phyloP scores from a whole-genome alignment of 2,888 invertebrate species.

The Eupithecia tripunctaria region DNA sequence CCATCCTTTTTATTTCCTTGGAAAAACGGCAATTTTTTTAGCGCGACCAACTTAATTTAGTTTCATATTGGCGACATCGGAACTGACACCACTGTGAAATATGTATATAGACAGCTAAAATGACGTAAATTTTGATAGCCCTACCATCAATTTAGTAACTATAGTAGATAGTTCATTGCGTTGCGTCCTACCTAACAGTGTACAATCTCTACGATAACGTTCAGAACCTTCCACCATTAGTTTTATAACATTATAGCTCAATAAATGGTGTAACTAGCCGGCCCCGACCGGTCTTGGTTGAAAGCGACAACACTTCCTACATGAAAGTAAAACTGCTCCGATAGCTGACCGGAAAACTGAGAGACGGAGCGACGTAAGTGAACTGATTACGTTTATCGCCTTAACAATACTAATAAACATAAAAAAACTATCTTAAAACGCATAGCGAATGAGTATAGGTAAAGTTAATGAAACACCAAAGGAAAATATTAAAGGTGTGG shows the following conservation, averaged over 20 bases:
- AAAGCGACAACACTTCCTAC: constrained; percentile 83
- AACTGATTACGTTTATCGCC: constrained; percentile 40
- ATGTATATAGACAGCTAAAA: not conserved
- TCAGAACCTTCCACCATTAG: constrained; percentile 39
- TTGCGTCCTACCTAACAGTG: not conserved
- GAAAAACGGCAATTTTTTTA: too few relatives aligned
- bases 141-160: not conserved
- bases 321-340: constrained; percentile 80
- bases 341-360: constrained; percentile 70
- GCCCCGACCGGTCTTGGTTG: constrained; percentile 78
- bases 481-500: not conserved
- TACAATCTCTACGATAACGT: constrained; percentile 30
- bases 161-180: not conserved
- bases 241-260: constrained; percentile 37
- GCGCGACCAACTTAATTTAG: too few relatives aligned
- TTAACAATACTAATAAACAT: constrained; percentile 29
- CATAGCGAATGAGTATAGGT: not conserved
- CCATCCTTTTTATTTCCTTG: too few relatives aligned
- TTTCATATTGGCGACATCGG: too few relatives aligned
- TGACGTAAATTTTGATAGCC: not conserved
- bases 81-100: not conserved
- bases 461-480: not conserved
- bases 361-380: constrained; percentile 39
- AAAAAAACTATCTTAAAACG: not conserved
- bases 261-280: constrained; percentile 54